phyloP scores from a whole-genome alignment of 2,797 vertebrate species.

The Pogonophryne albipinna region DNA sequence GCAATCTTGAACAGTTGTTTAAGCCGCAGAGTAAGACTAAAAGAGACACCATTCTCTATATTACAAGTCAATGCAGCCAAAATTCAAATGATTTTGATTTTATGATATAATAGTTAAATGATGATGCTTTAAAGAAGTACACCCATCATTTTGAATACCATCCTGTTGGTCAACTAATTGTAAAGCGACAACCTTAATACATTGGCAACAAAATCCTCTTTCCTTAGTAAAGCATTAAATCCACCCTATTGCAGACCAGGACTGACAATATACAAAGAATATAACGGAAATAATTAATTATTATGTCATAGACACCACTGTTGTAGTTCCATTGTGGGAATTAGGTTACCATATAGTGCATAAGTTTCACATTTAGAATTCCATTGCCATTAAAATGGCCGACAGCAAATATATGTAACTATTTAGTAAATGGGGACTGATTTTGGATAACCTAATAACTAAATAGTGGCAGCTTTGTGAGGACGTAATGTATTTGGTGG shows the following conservation, averaged over 20 bases:
- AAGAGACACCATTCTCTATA: too few relatives aligned
- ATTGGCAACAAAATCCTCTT: neutral
- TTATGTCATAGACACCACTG: neutral
- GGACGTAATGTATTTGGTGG: neutral
- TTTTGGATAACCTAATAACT: neutral
- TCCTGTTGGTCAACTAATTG: neutral
- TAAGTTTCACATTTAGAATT: neutral
- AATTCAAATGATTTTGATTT: too few relatives aligned
- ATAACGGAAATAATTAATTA: slow-evolving; percentile 1
- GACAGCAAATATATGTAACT: neutral
- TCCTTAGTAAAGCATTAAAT: slow-evolving; percentile 7
- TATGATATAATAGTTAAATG: too few relatives aligned
- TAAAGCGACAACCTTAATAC: neutral
- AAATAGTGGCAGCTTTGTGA: neutral
- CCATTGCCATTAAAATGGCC: neutral
- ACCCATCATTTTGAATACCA: neutral
- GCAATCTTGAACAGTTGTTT: too few relatives aligned
- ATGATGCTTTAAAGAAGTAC: too few relatives aligned
- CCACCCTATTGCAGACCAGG: neutral
- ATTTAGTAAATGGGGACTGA: neutral
- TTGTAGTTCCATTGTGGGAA: neutral
- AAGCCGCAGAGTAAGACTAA: too few relatives aligned
- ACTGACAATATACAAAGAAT: slow-evolving; percentile 5
- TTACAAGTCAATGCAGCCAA: too few relatives aligned
- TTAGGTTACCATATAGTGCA: neutral